Percentiles rank a stretch among this genome's conserved stretches.
phyloP scores from a whole-genome alignment of 2,113 vertebrate species.

The Ariopsis seemanni region DNA sequence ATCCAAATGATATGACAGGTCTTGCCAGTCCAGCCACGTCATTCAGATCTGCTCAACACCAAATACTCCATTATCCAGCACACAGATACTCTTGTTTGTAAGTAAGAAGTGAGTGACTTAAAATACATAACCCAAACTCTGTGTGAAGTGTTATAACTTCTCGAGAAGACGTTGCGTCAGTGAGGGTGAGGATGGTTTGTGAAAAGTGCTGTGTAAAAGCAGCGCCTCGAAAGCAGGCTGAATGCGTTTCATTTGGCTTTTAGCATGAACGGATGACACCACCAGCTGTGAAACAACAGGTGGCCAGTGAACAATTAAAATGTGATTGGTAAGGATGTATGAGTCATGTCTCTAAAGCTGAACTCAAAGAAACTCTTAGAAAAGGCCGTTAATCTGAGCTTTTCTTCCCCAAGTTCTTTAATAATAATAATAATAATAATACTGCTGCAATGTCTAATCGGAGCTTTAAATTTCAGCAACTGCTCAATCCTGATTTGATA shows the following conservation, averaged over 20 bases:
- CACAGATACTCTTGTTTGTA: slow-evolving; percentile 14
- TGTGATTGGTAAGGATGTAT: slow-evolving; percentile 48
- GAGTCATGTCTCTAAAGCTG: slow-evolving; percentile 50
- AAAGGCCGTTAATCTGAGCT: slow-evolving; percentile 8
- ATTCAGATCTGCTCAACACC: neutral
- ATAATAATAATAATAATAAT: neutral
- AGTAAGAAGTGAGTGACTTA: slow-evolving; percentile 3
- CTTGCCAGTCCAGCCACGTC: neutral
- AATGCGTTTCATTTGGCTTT: slow-evolving; percentile 49
- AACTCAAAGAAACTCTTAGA: slow-evolving; percentile 31
- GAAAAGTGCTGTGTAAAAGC: slow-evolving; percentile 34
- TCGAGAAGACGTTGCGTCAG: neutral
- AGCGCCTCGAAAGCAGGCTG: slow-evolving; percentile 39
- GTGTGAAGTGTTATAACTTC: neutral
- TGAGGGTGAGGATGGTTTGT: slow-evolving; percentile 28
- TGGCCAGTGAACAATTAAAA: slow-evolving; percentile 54
- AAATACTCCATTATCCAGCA: neutral
- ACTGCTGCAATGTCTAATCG: neutral
- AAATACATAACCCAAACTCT: neutral
- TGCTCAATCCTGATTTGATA: neutral
- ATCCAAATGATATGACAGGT: neutral
- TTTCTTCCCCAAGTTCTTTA: neutral
- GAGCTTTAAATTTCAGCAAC: too few species aligned
- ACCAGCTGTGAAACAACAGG: slow-evolving; percentile 53
- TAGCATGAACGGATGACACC: slow-evolving; percentile 39